Conservation (phyloP, 2,797 vertebrate species). For the Amazona ochrocephala region DNA sequence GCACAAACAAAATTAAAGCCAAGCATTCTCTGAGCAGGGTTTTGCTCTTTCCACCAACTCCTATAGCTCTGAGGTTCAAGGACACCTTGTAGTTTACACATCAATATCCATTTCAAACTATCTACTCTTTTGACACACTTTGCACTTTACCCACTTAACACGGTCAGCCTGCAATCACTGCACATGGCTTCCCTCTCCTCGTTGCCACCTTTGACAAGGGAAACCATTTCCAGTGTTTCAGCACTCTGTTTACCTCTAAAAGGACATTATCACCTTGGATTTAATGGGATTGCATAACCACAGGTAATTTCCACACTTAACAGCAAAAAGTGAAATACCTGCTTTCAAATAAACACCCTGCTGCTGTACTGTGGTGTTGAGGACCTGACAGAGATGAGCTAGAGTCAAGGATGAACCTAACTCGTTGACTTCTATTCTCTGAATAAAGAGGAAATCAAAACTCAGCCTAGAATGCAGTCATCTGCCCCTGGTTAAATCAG, state of each 20-base stretch:
- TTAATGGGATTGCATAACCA: background rate
- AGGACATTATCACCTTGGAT: background rate
- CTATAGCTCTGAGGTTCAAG: background rate
- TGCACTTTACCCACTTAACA: rapidly evolving
- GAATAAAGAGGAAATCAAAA: background rate
- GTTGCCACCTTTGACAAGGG: background rate
- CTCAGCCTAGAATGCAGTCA: background rate
- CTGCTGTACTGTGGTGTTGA: background rate
- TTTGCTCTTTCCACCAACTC: background rate
- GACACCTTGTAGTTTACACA: background rate
- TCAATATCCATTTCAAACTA: background rate
- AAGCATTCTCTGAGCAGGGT: background rate
- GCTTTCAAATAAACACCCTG: background rate
- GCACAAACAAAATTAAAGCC: background rate
- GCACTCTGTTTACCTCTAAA: background rate
- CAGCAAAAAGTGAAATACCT: background rate
- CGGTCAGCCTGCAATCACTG: background rate
- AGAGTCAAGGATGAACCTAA: background rate
- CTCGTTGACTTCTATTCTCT: background rate
- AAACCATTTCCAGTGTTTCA: background rate
- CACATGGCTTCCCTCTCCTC: background rate
- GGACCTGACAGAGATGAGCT: background rate
- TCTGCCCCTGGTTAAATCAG: background rate
- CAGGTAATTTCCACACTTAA: background rate
- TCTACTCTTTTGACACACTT: background rate